Conservation (phyloP, 2,797 vertebrate species). For the Eleutherodactylus coqui region DNA sequence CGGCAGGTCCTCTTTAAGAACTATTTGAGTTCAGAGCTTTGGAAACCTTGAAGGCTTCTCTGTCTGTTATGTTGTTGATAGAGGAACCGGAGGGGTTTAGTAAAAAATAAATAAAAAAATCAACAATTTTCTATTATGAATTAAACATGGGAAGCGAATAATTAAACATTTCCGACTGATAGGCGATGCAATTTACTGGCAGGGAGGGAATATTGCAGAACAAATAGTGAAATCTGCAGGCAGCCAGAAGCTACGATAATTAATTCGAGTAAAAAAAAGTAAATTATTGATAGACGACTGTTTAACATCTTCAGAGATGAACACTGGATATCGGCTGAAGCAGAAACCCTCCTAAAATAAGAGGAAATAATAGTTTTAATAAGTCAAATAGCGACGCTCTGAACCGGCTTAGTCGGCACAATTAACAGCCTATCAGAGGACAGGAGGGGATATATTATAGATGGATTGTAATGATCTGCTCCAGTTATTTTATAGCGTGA, state of each 20-base stretch:
- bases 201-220: constrained; percentile 35
- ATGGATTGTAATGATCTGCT: not conserved
- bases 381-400: not conserved
- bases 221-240: constrained; percentile 36
- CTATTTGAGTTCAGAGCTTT: not conserved
- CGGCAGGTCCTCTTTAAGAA: too few relatives aligned
- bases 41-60: not conserved
- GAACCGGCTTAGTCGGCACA: not conserved
- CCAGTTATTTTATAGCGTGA: not conserved
- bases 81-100: not conserved
- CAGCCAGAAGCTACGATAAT: constrained; percentile 32
- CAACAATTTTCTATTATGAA: constrained; percentile 41
- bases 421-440: not conserved
- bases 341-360: constrained; percentile 8
- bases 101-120: not conserved
- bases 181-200: constrained; percentile 44
- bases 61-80: not conserved
- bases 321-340: not conserved
- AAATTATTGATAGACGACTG: constrained; percentile 42
- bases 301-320: constrained; percentile 43
- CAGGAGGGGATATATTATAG: not conserved
- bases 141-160: constrained; percentile 43
- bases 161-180: constrained; percentile 50
- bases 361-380: constrained; percentile 9
- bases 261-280: constrained; percentile 37